Percentiles rank a stretch among this genome's conserved stretches.
These are phyloP conservation scores for Conopomorpha cramerella DNA, from an alignment of 1,140 invertebrate species.

Conservation along the genomic window DNA sequence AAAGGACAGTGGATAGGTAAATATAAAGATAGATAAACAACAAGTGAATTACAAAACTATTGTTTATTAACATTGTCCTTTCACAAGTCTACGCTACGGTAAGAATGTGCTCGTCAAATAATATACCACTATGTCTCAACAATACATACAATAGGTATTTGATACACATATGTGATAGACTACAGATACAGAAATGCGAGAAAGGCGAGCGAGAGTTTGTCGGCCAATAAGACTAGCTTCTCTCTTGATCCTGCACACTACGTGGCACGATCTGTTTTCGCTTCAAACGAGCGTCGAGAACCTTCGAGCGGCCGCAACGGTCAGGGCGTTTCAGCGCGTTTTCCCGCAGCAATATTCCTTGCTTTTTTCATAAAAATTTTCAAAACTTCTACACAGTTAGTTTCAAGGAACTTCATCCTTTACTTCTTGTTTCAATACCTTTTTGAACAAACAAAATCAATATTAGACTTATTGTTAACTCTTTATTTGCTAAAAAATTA, in stretches of 20 bases:
- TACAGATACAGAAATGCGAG: too few species aligned
- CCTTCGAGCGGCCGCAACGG: constrained; percentile 19
- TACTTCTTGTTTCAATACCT: constrained; percentile 64
- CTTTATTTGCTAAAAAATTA: constrained; percentile 53
- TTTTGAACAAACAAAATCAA: constrained; percentile 64
- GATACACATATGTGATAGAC: too few species aligned
- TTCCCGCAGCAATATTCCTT: constrained; percentile 47
- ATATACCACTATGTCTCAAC: constrained; percentile 14
- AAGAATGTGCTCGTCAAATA: constrained; percentile 13
- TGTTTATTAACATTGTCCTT: constrained; percentile 52
- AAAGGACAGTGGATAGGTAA: constrained; percentile 18
- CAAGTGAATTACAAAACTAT: constrained; percentile 46
- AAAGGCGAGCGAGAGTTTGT: too few species aligned
- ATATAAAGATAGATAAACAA: constrained; percentile 33
- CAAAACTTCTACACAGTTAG: constrained; percentile 57
- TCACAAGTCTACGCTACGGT: constrained; percentile 47
- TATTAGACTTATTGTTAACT: constrained; percentile 58
- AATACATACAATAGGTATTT: constrained; percentile 29
- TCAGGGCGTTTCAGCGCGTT: background rate
- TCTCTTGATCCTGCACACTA: too few species aligned
- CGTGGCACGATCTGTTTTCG: background rate
- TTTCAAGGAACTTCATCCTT: constrained; percentile 63
- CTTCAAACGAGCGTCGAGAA: constrained; percentile 3
- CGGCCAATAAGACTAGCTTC: too few species aligned
- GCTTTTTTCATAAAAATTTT: constrained; percentile 50